Conservation (phyloP, 2,797 vertebrate genomes). For the Gadopsis bispinosus region DNA sequence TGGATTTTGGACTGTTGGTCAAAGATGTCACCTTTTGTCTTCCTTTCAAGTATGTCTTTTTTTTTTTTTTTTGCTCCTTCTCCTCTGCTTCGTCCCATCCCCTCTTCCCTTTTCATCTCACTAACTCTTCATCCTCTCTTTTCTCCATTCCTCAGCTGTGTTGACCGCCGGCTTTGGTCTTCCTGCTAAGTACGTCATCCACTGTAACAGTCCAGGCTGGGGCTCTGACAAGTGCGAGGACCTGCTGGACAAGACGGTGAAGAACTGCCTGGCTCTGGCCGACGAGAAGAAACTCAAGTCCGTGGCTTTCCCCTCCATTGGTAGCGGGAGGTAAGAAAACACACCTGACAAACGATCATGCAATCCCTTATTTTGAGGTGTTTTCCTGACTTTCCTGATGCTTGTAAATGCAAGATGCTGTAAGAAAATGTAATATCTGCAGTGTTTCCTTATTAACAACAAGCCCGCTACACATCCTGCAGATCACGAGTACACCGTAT, state of each 20-base stretch:
- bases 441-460: not conserved
- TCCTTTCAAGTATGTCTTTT: not conserved
- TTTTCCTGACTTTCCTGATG: not conserved
- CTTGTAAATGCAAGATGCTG: not conserved
- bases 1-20: not conserved
- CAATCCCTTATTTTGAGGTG: not conserved
- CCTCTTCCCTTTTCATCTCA: not conserved
- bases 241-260: constrained; percentile 96
- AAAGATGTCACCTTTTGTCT: too few relatives aligned
- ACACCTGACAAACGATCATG: not conserved
- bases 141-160: constrained; percentile 82
- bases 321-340: constrained; percentile 91
- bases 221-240: constrained; percentile 97
- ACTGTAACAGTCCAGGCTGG: constrained; percentile 97
- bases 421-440: not conserved
- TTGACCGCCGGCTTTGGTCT: constrained; percentile 91
- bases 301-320: constrained; percentile 97
- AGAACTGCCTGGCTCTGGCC: constrained; percentile 96
- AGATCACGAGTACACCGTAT: not conserved
- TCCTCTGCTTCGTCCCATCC: not conserved
- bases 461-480: too few relatives aligned
- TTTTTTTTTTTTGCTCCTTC: not conserved
- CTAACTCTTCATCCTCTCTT: not conserved
- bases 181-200: constrained; percentile 97
- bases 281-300: constrained; percentile 99